These are phyloP conservation scores for Calameuta idolon DNA, from an alignment of 2,888 invertebrate species.

Conservation along the genomic window DNA sequence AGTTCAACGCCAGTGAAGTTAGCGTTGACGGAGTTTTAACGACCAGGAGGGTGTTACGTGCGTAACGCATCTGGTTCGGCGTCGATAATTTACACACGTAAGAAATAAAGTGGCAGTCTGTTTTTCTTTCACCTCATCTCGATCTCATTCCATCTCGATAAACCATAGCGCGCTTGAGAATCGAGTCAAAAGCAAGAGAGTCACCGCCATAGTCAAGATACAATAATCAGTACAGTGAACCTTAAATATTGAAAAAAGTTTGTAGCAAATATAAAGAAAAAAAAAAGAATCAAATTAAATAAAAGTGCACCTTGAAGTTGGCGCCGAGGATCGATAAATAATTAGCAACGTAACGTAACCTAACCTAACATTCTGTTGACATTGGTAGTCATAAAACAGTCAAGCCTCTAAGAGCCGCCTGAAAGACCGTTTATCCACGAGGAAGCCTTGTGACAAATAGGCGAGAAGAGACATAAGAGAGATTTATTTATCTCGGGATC, in stretches of 20 bases:
- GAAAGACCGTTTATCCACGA: neutral
- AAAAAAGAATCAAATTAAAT: neutral
- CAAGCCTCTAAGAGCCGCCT: neutral
- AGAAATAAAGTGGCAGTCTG: neutral
- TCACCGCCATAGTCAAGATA: neutral
- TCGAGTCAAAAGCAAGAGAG: neutral
- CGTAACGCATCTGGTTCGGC: neutral
- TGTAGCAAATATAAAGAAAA: neutral
- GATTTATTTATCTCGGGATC: neutral
- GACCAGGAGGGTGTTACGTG: neutral
- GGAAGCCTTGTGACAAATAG: neutral
- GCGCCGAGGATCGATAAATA: neutral
- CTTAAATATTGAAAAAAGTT: neutral
- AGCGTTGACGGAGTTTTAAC: constrained; percentile 2
- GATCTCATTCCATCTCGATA: neutral
- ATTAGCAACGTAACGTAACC: neutral
- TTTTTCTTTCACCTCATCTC: neutral
- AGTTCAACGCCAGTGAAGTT: neutral
- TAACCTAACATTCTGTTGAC: neutral
- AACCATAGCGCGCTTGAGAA: neutral
- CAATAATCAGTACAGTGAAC: neutral
- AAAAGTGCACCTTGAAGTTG: neutral
- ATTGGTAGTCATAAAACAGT: neutral
- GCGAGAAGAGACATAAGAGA: neutral
- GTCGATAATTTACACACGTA: neutral